phyloP scores from a whole-genome alignment of 1,140 invertebrate genomes.

The Drosophila auraria region DNA sequence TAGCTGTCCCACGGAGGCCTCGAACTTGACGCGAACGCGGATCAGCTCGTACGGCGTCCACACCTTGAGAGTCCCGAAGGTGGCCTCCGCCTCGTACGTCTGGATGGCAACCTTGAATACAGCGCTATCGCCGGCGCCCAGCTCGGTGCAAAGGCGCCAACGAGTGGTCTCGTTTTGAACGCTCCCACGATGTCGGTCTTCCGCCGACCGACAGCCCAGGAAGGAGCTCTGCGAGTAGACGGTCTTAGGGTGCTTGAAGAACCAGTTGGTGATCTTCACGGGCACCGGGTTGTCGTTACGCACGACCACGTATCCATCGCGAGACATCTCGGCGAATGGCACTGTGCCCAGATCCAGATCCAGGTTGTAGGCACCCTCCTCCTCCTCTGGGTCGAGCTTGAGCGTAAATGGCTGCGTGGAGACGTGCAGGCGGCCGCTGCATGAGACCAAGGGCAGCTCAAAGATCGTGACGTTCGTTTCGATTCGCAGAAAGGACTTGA shows the following conservation, averaged over 20 bases:
- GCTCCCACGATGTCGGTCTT: not conserved
- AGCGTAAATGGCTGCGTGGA: slow-evolving; percentile 58
- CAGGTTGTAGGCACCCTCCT: slow-evolving; percentile 24
- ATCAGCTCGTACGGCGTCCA: slow-evolving; percentile 91
- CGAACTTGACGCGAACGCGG: slow-evolving; percentile 88
- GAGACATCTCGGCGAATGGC: slow-evolving; percentile 71
- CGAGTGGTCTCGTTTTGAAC: slow-evolving; percentile 25
- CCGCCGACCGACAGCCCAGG: slow-evolving; percentile 52
- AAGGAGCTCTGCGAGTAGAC: slow-evolving; percentile 70
- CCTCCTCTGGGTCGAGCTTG: not conserved
- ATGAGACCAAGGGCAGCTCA: slow-evolving; percentile 64
- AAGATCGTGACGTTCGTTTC: slow-evolving; percentile 72
- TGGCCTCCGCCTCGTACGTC: slow-evolving; percentile 89
- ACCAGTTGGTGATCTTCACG: slow-evolving; percentile 74
- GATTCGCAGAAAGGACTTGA: slow-evolving; percentile 58
- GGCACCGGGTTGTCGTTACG: slow-evolving; percentile 79
- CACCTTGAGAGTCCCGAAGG: slow-evolving; percentile 90
- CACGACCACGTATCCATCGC: slow-evolving; percentile 66
- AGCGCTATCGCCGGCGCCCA: slow-evolving; percentile 85
- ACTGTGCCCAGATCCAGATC: slow-evolving; percentile 75
- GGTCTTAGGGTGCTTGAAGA: slow-evolving; percentile 65
- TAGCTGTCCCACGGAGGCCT: slow-evolving; percentile 87
- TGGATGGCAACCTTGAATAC: slow-evolving; percentile 91
- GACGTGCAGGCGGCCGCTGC: slow-evolving; percentile 68
- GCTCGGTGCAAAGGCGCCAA: slow-evolving; percentile 49